These are phyloP conservation scores for Prosopocoilus inquinatus DNA, from an alignment of 2,888 invertebrate genomes.

Conservation along the genomic window DNA sequence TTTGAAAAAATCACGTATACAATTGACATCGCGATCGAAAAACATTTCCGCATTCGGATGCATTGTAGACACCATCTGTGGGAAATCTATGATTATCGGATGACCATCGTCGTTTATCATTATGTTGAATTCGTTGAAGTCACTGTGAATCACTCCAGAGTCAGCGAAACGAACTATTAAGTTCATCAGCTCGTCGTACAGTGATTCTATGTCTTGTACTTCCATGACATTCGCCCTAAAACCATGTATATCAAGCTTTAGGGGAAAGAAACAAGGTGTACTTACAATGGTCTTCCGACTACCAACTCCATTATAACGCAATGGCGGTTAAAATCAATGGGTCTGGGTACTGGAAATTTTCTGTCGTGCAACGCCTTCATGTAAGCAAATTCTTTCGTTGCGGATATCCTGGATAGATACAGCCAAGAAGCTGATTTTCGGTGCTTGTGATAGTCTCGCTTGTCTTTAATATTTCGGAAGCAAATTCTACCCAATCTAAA, in stretches of 20 bases:
- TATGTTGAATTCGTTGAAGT: constrained; percentile 99
- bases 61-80: constrained; percentile 96
- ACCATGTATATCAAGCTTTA: constrained; percentile 2
- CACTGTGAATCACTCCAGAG: constrained; percentile 96
- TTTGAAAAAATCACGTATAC: constrained; percentile 87
- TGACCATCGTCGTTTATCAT: constrained; percentile 80
- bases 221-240: constrained; percentile 60
- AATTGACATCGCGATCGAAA: constrained; percentile 93
- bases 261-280: constrained; percentile 24
- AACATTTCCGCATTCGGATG: constrained; percentile 91
- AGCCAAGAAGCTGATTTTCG: constrained; percentile 91
- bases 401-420: constrained; percentile 93
- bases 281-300: constrained; percentile 77
- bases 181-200: constrained; percentile 94
- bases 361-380: constrained; percentile 91
- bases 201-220: constrained; percentile 66
- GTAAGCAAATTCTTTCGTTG: constrained; percentile 96
- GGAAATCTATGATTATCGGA: constrained; percentile 93
- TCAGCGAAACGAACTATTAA: constrained; percentile 87
- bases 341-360: constrained; percentile 92
- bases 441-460: constrained; percentile 94
- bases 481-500: constrained; percentile 88
- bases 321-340: constrained; percentile 92
- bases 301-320: constrained; percentile 96
- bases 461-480: constrained; percentile 92